Conservation (phyloP, 2,888 invertebrate species). For the Diachrysia chrysitis region DNA sequence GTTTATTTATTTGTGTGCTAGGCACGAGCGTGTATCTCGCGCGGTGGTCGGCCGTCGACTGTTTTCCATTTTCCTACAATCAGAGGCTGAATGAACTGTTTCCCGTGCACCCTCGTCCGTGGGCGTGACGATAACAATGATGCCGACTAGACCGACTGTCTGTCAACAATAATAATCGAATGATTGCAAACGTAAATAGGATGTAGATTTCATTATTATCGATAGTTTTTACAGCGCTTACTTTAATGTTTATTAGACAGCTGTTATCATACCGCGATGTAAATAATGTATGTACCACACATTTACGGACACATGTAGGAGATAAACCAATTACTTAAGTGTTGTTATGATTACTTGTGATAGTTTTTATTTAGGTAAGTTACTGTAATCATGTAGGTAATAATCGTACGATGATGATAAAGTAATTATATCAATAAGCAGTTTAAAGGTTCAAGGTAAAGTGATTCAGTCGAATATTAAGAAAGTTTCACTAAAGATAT, state of each 20-base stretch:
- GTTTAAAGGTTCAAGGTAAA: neutral
- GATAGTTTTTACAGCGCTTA: conserved; percentile 22
- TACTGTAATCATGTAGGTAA: neutral
- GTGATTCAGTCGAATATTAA: neutral
- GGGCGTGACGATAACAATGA: conserved; percentile 42
- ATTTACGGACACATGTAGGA: neutral
- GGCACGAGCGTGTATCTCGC: conserved; percentile 69
- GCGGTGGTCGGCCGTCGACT: conserved; percentile 80
- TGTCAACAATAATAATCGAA: conserved; percentile 31
- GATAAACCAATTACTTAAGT: conserved; percentile 21
- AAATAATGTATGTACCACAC: conserved; percentile 13
- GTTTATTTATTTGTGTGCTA: conserved; percentile 54
- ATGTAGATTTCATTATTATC: conserved; percentile 29
- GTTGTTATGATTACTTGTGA: conserved; percentile 17
- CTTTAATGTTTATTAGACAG: conserved; percentile 18
- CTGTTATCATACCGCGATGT: conserved; percentile 22
- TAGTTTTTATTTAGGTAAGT: neutral
- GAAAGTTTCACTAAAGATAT: neutral
- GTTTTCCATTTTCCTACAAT: conserved; percentile 74
- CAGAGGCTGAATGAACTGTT: conserved; percentile 71
- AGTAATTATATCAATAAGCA: neutral
- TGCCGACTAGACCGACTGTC: conserved; percentile 33
- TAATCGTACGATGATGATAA: neutral
- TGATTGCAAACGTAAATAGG: conserved; percentile 33
- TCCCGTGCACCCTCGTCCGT: conserved; percentile 73